Base-by-base conservation (phyloP, 1,140 invertebrate species). In the Bradysia coprophila region DNA sequence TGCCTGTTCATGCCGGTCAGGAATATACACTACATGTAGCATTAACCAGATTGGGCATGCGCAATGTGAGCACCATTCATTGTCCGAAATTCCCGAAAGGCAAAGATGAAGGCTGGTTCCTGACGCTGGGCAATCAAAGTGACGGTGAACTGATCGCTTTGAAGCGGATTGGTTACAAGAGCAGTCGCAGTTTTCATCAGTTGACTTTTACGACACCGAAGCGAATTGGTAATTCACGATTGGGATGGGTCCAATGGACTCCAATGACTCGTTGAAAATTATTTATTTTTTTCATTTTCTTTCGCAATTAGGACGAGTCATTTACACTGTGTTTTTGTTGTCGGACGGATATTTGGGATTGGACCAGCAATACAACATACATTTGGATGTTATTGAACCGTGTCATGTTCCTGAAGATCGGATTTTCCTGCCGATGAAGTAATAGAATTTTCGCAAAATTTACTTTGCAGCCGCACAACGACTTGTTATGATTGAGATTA, bases 51-150 rank as follows among this genome's bases (percentile, higher is more conserved):
- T 52, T 62, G 11, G 64, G 66, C n/a, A 54, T 53, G 53, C 65
- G 58, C 42, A 72, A 69, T 45, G 49, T 48, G 10, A 55, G 68
- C 44, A 69, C 73, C 57, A 84, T 82, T 10, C 66, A 82, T 48
- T 77, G 84, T 48, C 86, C 88, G 5, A 72, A 75, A 47, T 97
- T 91, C 65, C 77, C 87, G 0, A 92, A 93, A 58, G 75, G 79
- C 5, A 97, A 97, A 65, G 88, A 91, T 49, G 92, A 97, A 61
- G 86, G 88, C 37, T 98, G 93, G 93, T 84, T 97, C 59, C 50
- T 96, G 1, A 71, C 92, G 0, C 61, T 98, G 1, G 92, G 90
- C 9, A 71, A 76, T 41, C 55, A 75, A 18, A 72, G 76, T 42
- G 64, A 64, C 2, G 66, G 65, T 28, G 86, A 95, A 53, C 62